These are phyloP conservation scores for Dryomyza anilis DNA, from an alignment of 2,888 invertebrate species.

Conservation along the genomic window DNA sequence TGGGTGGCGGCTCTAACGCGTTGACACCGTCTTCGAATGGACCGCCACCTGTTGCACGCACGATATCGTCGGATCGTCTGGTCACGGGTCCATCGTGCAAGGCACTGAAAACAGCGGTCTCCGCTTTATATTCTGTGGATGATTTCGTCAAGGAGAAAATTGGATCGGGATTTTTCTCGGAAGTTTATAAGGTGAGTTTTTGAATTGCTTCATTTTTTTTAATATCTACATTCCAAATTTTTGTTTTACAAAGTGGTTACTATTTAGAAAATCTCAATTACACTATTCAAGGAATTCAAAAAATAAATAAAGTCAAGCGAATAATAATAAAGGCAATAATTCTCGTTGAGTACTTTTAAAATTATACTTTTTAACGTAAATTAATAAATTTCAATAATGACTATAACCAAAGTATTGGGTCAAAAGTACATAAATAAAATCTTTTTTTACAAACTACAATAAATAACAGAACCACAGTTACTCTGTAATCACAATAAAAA, in stretches of 20 bases:
- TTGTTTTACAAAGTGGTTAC: neutral
- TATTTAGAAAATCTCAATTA: no score
- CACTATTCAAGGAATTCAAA: neutral
- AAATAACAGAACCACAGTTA: no score
- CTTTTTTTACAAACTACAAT: no score
- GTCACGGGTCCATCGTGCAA: slow-evolving; percentile 83
- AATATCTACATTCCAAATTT: neutral
- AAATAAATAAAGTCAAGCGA: neutral
- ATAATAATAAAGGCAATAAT: no score
- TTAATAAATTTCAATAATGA: no score
- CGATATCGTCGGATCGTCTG: slow-evolving; percentile 63
- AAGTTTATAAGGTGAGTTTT: slow-evolving; percentile 90
- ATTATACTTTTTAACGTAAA: no score
- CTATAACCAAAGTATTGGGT: no score
- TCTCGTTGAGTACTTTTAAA: no score
- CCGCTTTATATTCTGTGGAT: slow-evolving; percentile 88
- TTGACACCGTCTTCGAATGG: slow-evolving; percentile 19
- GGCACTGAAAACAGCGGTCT: slow-evolving; percentile 89
- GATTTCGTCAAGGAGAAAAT: slow-evolving; percentile 93
- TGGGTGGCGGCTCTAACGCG: slow-evolving; percentile 19
- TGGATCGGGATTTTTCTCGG: slow-evolving; percentile 95
- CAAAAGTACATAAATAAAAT: no score
- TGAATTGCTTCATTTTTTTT: neutral
- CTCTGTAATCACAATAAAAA: no score
- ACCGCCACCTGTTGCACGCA: slow-evolving; percentile 51